Evolutionary conservation across 2,888 invertebrate genomes (phyloP).

Genomic region (Oxytorus armatus): DNA sequence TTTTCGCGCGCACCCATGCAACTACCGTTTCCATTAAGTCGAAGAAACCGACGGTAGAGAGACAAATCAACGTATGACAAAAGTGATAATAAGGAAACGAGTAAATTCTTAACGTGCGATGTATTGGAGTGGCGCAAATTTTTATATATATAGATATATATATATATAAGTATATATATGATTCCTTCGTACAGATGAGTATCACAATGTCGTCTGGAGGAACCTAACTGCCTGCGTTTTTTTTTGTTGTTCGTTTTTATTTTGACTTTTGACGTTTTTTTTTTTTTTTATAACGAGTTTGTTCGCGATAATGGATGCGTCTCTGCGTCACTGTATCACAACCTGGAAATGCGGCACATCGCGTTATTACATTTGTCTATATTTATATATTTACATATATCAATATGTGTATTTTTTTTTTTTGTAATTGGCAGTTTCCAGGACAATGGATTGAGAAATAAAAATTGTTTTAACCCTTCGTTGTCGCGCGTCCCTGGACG

Average conservation of each 20-base stretch:
- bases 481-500: too few species aligned
- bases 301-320: too few species aligned
- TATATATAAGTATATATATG: too few species aligned
- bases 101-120: slow-evolving; percentile 58
- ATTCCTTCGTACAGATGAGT: slow-evolving; percentile 75
- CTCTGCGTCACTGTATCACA: slow-evolving; percentile 56
- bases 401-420: too few species aligned
- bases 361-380: slow-evolving; percentile 28
- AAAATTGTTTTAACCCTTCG: not conserved
- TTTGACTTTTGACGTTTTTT: not conserved
- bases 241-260: not conserved
- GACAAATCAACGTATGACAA: slow-evolving; percentile 41
- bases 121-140: slow-evolving; percentile 54
- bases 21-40: slow-evolving; percentile 36
- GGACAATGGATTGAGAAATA: slow-evolving; percentile 11
- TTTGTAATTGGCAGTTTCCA: slow-evolving; percentile 32
- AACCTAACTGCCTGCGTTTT: slow-evolving; percentile 74
- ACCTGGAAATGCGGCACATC: slow-evolving; percentile 61
- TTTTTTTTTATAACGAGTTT: not conserved
- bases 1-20: slow-evolving; percentile 21
- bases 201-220: slow-evolving; percentile 81
- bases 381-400: not conserved
- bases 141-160: too few species aligned
- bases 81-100: slow-evolving; percentile 52
- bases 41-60: slow-evolving; percentile 21